phyloP scores from a whole-genome alignment of 2,797 vertebrate genomes.

The Scomberomorus guttatus region DNA sequence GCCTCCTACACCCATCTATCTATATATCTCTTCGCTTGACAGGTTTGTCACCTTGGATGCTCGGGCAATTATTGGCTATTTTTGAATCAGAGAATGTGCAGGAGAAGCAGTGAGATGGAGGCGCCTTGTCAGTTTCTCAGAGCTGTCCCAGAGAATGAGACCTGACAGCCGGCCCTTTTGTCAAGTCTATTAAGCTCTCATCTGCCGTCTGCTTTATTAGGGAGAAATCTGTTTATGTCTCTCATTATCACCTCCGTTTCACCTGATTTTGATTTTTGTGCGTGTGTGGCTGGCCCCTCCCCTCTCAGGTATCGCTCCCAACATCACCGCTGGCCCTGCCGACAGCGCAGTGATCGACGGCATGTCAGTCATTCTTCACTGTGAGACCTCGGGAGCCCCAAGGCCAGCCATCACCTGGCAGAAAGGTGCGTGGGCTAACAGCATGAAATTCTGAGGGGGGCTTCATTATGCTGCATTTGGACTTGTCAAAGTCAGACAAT shows the following conservation, averaged over 20 bases:
- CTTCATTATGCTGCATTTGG: slow-evolving; percentile 51
- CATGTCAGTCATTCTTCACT: slow-evolving; percentile 94
- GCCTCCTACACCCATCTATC: slow-evolving; percentile 66
- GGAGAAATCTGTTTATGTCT: slow-evolving; percentile 72
- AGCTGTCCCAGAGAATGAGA: slow-evolving; percentile 65
- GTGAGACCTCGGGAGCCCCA: slow-evolving; percentile 96
- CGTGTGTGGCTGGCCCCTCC: slow-evolving; percentile 37
- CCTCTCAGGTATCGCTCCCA: slow-evolving; percentile 93
- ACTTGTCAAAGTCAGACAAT: slow-evolving; percentile 46
- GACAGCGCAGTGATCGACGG: slow-evolving; percentile 97
- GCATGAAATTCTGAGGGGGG: slow-evolving; percentile 22
- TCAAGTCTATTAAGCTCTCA: slow-evolving; percentile 76
- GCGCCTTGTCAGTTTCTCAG: slow-evolving; percentile 66
- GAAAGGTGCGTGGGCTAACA: slow-evolving; percentile 89
- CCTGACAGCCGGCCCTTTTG: slow-evolving; percentile 73
- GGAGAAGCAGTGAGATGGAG: slow-evolving; percentile 48
- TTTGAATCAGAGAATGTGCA: slow-evolving; percentile 69
- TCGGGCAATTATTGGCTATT: slow-evolving; percentile 80
- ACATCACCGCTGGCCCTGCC: slow-evolving; percentile 95
- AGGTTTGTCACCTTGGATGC: slow-evolving; percentile 77
- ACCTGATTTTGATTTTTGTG: slow-evolving; percentile 58
- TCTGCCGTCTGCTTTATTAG: slow-evolving; percentile 73
- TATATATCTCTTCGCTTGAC: slow-evolving; percentile 69
- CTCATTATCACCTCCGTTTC: slow-evolving; percentile 77
- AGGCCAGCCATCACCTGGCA: slow-evolving; percentile 98